Evolutionary conservation across 2,113 vertebrate genomes (phyloP).

Genomic region (Paraplagusia blochii): DNA sequence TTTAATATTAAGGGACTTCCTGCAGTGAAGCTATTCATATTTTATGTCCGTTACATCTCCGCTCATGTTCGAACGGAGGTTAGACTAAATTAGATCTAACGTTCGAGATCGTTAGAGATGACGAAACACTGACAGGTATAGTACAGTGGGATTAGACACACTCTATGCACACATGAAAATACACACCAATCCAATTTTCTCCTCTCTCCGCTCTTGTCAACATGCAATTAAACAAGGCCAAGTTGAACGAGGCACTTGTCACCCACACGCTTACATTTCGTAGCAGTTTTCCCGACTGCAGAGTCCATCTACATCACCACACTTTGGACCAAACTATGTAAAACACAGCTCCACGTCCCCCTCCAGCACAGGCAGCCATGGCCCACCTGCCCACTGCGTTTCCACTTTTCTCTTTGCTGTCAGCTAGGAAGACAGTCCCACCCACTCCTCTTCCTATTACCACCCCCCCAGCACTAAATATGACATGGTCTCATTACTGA

Average conservation of each 20-base stretch:
- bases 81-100: no score
- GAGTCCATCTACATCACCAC: conserved; percentile 29
- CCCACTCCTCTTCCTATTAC: neutral
- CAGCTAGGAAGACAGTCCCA: neutral
- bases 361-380: conserved; percentile 31
- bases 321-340: conserved; percentile 53
- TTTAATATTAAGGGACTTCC: no score
- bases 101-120: conserved; percentile 1
- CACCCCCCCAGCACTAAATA: neutral
- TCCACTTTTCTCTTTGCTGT: conserved; percentile 17
- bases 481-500: conserved; percentile 11
- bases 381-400: conserved; percentile 32
- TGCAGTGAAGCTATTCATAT: no score
- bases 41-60: no score
- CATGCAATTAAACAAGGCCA: conserved; percentile 61
- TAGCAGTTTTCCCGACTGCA: conserved; percentile 51
- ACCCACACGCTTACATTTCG: conserved; percentile 66
- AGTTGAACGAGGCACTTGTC: conserved; percentile 55
- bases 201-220: conserved; percentile 22
- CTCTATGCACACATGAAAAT: neutral
- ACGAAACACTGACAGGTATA: conserved; percentile 40
- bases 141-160: conserved; percentile 26
- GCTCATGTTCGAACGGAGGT: no score
- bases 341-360: conserved; percentile 29
- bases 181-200: conserved; percentile 32